Conservation (phyloP, 2,888 invertebrate genomes). For the Ypsolopha scabrella region DNA sequence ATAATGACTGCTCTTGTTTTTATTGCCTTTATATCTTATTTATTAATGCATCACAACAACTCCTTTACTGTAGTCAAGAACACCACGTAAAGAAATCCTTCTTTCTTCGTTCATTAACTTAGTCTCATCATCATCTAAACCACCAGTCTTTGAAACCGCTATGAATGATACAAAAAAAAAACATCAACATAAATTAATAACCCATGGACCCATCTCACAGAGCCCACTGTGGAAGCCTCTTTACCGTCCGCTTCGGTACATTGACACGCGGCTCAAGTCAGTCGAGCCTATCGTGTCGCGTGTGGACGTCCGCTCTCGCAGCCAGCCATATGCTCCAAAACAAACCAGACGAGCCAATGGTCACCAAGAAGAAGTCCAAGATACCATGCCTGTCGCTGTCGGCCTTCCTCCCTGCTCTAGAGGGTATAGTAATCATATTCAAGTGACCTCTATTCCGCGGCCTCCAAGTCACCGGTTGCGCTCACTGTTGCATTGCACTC, state of each 20-base stretch:
- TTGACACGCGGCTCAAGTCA: conserved; percentile 41
- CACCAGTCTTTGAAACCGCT: too few species aligned
- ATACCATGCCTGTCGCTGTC: conserved; percentile 63
- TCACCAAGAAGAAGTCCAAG: conserved; percentile 63
- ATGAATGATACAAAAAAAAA: too few species aligned
- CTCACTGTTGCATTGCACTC: conserved; percentile 64
- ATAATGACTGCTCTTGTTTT: too few species aligned
- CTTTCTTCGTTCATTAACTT: too few species aligned
- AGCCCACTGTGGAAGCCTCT: conserved; percentile 32
- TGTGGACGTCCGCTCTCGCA: conserved; percentile 48
- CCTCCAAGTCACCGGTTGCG: conserved; percentile 57
- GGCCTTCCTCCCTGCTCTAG: conserved; percentile 58
- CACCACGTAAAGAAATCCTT: too few species aligned
- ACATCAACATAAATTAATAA: too few species aligned
- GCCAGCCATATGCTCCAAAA: conserved; percentile 39
- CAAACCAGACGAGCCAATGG: conserved; percentile 57
- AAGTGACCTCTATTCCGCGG: conserved; percentile 50
- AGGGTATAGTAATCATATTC: conserved; percentile 44
- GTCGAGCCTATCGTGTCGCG: conserved; percentile 45
- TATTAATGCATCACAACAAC: too few species aligned
- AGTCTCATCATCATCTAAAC: too few species aligned
- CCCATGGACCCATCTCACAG: not conserved
- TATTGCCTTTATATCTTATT: too few species aligned
- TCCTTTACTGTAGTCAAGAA: too few species aligned
- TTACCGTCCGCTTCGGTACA: conserved; percentile 48